phyloP scores from a whole-genome alignment of 2,113 vertebrate species.

The Pterocles gutturalis region DNA sequence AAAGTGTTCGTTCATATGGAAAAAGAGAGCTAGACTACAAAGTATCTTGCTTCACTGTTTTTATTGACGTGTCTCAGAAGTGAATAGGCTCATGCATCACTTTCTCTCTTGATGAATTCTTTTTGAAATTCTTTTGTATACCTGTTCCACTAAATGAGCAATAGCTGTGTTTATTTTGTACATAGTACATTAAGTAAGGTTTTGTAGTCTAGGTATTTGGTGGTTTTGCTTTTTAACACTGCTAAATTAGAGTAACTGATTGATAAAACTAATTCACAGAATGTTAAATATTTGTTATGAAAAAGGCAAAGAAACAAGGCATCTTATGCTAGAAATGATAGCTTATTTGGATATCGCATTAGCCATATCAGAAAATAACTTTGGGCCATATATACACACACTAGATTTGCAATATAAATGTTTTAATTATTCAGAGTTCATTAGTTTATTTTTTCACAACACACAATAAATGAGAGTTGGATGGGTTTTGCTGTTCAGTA shows the following conservation, averaged over 20 bases:
- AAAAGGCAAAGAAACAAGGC: neutral
- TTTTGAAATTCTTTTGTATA: neutral
- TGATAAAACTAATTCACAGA: neutral
- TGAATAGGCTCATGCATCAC: neutral
- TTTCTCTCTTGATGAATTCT: neutral
- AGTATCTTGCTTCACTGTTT: neutral
- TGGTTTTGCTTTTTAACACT: neutral
- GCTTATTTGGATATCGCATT: neutral
- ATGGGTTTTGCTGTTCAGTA: neutral
- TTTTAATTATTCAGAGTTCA: neutral
- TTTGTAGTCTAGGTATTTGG: neutral
- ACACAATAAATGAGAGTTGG: conserved; percentile 10
- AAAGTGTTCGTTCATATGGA: neutral
- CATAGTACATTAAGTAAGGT: fast-evolving
- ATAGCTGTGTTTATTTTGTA: neutral
- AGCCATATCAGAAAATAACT: neutral
- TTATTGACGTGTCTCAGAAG: conserved; percentile 1
- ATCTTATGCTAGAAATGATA: neutral
- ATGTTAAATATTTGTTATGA: neutral
- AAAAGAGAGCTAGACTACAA: neutral
- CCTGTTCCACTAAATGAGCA: neutral
- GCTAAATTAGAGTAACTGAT: neutral
- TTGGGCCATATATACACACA: neutral
- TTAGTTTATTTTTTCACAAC: neutral
- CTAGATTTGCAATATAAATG: neutral